A percentile compares a stretch with the other conserved stretches of the same genome.
These are phyloP conservation scores for Coboldia fuscipes DNA, from an alignment of 1,140 invertebrate genomes.

Conservation along the genomic window DNA sequence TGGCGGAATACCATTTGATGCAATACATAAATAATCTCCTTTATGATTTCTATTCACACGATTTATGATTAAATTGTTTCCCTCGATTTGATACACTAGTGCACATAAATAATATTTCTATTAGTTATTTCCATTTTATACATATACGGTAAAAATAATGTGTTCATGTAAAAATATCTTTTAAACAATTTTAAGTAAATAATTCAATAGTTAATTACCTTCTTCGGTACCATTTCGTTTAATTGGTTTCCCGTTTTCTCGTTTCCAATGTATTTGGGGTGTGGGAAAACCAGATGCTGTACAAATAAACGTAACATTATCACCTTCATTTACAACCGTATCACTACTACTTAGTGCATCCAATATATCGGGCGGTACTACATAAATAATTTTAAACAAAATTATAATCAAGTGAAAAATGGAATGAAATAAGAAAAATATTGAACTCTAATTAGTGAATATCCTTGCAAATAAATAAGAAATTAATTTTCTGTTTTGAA, in stretches of 20 bases:
- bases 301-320: constrained; percentile 52
- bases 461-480: neutral
- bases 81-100: constrained; percentile 19
- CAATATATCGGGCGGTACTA: constrained; percentile 53
- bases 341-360: constrained; percentile 54
- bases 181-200: neutral
- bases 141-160: neutral
- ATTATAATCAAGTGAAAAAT: neutral
- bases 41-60: constrained; percentile 20
- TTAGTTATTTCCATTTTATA: neutral
- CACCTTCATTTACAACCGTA: constrained; percentile 44
- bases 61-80: constrained; percentile 20
- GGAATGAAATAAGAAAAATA: neutral
- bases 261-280: constrained; percentile 42
- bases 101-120: neutral
- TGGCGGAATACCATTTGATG: constrained; percentile 58
- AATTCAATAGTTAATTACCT: neutral
- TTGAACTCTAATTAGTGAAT: neutral
- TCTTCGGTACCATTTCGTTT: constrained; percentile 9
- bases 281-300: constrained; percentile 43
- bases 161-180: neutral
- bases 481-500: neutral
- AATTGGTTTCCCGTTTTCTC: constrained; percentile 36
- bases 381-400: constrained; percentile 7
- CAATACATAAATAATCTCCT: constrained; percentile 25